Conservation (phyloP, 1,140 invertebrate species). For the Probaryconus sp. region DNA sequence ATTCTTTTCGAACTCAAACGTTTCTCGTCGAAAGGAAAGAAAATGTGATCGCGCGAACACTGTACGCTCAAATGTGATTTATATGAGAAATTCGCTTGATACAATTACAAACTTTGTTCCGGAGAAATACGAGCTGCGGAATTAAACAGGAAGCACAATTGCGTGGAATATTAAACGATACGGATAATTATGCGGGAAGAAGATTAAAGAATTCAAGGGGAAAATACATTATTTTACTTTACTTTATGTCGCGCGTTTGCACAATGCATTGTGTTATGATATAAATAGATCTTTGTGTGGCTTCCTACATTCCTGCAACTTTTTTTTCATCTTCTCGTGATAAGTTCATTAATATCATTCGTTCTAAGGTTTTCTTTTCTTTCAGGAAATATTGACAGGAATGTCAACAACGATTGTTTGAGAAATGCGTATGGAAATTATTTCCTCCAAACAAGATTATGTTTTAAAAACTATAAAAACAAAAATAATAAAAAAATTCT, state of each 20-base stretch:
- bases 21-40: conserved; percentile 37
- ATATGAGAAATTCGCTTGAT: conserved; percentile 49
- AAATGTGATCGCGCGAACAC: conserved; percentile 36
- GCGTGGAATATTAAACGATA: conserved; percentile 47
- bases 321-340: no score
- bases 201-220: conserved; percentile 9
- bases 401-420: no score
- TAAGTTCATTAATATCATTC: no score
- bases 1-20: conserved; percentile 39
- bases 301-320: no score
- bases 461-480: no score
- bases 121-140: conserved; percentile 32
- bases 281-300: no score
- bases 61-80: conserved; percentile 30
- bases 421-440: no score
- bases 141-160: conserved; percentile 47
- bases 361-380: no score
- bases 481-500: no score
- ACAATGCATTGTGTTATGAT: no score
- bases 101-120: conserved; percentile 40
- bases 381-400: no score
- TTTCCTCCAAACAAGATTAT: no score
- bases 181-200: conserved; percentile 41
- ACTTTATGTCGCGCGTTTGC: conserved; percentile 6
- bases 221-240: conserved; percentile 31